These are phyloP conservation scores for Monarcha castaneiventris DNA, from an alignment of 2,113 vertebrate species.

Conservation along the genomic window DNA sequence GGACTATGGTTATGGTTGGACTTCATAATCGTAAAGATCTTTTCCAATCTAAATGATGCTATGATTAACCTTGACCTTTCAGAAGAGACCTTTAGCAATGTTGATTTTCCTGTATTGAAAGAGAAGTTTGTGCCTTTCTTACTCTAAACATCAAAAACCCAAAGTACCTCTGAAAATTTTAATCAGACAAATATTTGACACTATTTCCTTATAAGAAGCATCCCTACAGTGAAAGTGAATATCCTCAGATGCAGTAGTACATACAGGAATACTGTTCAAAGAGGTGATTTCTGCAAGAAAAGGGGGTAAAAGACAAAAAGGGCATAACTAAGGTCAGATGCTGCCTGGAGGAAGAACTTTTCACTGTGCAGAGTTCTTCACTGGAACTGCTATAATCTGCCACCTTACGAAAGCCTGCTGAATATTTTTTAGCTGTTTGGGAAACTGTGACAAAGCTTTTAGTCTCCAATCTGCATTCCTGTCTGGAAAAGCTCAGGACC, in stretches of 20 bases:
- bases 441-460: constrained; percentile 51
- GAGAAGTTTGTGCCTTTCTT: background rate
- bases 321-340: background rate
- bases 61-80: background rate
- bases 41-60: background rate
- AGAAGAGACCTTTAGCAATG: background rate
- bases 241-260: background rate
- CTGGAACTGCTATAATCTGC: background rate
- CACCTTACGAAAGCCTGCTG: background rate
- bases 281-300: background rate
- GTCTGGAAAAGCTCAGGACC: constrained; percentile 43
- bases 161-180: background rate
- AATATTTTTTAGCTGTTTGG: background rate
- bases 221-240: background rate
- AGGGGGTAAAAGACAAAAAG: background rate
- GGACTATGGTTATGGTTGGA: background rate
- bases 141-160: background rate
- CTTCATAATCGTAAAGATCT: background rate
- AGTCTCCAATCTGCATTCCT: constrained; percentile 54
- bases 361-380: background rate
- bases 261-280: background rate
- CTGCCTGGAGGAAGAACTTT: background rate
- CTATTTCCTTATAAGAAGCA: background rate
- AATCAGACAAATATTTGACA: background rate
- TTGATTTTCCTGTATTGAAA: background rate